Percentiles rank a stretch among this genome's conserved stretches.
Evolutionary conservation across 2,797 vertebrate species (phyloP).

Genomic region (Anolis apletophallus): DNA sequence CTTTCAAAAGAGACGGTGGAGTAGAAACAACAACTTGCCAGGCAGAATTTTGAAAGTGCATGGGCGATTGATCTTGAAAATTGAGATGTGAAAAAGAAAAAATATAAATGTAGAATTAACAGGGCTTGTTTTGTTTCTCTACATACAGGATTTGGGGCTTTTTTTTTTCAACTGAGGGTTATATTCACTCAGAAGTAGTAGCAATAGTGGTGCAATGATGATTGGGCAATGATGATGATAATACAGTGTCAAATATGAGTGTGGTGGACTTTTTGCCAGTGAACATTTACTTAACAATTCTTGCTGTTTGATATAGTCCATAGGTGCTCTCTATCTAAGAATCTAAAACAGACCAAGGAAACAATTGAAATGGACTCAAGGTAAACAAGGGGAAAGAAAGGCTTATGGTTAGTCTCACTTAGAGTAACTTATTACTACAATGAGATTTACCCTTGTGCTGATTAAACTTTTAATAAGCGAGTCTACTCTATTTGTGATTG

Average conservation of each 20-base stretch:
- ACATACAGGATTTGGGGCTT: background rate
- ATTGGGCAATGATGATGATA: background rate
- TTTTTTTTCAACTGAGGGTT: background rate
- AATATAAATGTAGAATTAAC: conserved; percentile 25
- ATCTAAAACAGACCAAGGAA: background rate
- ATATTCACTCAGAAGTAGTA: background rate
- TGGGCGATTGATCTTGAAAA: conserved; percentile 52
- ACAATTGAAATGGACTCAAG: background rate
- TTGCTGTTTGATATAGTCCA: background rate
- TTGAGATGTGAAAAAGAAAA: conserved; percentile 56
- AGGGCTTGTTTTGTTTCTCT: background rate
- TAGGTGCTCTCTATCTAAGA: background rate
- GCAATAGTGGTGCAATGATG: background rate
- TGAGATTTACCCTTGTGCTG: too few species aligned
- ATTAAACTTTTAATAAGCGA: too few species aligned
- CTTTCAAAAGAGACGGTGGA: conserved; percentile 58
- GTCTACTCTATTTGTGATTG: too few species aligned
- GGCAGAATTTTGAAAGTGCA: conserved; percentile 52
- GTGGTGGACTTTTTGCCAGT: background rate
- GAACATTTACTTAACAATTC: background rate
- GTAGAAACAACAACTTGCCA: conserved; percentile 53
- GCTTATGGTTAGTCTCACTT: background rate
- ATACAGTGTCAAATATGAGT: background rate
- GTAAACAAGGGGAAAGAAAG: background rate
- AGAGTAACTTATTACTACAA: too few species aligned